These are phyloP conservation scores for Oncorhynchus masou DNA, from an alignment of 2,113 vertebrate species.

Conservation along the genomic window DNA sequence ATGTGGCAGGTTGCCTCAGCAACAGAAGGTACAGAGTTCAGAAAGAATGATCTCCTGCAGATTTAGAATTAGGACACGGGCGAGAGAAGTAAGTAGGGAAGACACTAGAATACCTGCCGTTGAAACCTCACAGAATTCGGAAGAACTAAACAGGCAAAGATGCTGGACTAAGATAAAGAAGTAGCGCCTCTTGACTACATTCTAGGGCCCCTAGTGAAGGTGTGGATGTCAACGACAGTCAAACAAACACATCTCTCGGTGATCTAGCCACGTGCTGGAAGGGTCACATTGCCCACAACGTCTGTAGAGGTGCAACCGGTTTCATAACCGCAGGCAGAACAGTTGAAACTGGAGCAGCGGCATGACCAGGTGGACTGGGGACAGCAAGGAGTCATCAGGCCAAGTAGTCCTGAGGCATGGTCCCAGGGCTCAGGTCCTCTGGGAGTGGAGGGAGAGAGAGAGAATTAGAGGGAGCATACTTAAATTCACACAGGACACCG, in stretches of 20 bases:
- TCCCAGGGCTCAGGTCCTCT: too few relatives aligned
- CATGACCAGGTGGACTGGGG: too few relatives aligned
- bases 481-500: too few relatives aligned
- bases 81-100: conserved; percentile 27
- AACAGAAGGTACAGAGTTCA: background rate
- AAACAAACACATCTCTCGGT: background rate
- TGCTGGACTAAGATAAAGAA: background rate
- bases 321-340: too few relatives aligned
- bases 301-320: too few relatives aligned
- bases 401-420: too few relatives aligned
- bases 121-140: conserved; percentile 19
- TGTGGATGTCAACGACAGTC: background rate
- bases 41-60: conserved; percentile 59
- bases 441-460: too few relatives aligned
- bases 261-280: background rate
- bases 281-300: too few relatives aligned
- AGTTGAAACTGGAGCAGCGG: too few relatives aligned
- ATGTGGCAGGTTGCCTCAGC: too few relatives aligned
- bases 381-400: too few relatives aligned
- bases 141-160: conserved; percentile 16
- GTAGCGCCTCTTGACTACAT: background rate
- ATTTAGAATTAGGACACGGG: conserved; percentile 64
- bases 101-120: conserved; percentile 53
- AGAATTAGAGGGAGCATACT: too few relatives aligned
- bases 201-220: background rate